Conservation (phyloP, 2,113 vertebrate species). For the Chloebia gouldiae region DNA sequence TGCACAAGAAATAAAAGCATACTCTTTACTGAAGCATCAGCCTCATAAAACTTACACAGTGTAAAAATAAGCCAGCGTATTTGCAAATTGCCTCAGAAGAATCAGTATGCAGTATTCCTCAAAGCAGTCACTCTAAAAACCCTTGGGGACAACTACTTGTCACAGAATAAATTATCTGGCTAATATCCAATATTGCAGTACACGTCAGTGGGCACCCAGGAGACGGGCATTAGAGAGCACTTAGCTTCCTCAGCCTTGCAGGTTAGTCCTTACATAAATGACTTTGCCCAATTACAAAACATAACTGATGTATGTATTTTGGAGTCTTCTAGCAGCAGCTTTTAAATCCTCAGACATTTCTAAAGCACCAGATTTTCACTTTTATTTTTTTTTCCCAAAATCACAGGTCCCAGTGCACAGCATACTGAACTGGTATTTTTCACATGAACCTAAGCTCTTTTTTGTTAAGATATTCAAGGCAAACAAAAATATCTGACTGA, state of each 20-base stretch:
- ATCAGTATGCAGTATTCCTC: background rate
- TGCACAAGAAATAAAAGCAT: background rate
- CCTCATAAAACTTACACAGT: background rate
- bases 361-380: rapidly evolving
- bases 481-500: background rate
- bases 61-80: background rate
- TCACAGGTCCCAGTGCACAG: background rate
- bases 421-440: background rate
- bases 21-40: background rate
- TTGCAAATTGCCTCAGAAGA: background rate
- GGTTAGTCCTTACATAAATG: background rate
- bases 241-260: constrained; percentile 26
- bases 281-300: constrained; percentile 9
- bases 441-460: background rate
- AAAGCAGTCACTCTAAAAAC: constrained; percentile 1
- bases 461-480: background rate
- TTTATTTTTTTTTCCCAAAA: background rate
- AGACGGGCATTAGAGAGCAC: constrained; percentile 27
- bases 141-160: constrained; percentile 37
- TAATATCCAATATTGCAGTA: constrained; percentile 46
- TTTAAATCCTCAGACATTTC: background rate
- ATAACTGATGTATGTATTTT: background rate
- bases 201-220: background rate
- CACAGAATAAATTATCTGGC: constrained; percentile 60
- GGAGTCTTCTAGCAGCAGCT: background rate